A percentile compares a stretch with the other conserved stretches of the same genome.
Conservation (phyloP, 2,888 invertebrate genomes). For the Sycophila texana region DNA sequence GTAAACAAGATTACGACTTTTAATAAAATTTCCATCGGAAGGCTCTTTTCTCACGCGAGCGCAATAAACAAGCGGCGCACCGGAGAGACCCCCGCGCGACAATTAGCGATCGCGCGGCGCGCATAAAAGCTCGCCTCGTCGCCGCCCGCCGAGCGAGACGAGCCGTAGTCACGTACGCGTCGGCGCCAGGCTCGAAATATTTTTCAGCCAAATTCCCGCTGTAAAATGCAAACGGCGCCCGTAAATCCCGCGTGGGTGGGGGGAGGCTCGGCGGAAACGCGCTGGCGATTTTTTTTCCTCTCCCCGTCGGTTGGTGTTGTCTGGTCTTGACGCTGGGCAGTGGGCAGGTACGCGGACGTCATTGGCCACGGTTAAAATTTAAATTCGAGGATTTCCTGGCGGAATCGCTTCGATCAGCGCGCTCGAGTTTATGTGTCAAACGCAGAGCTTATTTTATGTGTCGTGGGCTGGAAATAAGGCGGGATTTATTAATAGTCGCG, state of each 20-base stretch:
- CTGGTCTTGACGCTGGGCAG: too few species aligned
- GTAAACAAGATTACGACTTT: background rate
- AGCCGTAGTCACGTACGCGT: background rate
- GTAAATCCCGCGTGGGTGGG: slow-evolving; percentile 2
- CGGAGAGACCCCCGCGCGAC: background rate
- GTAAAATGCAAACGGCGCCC: slow-evolving; percentile 1
- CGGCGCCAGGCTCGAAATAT: slow-evolving; percentile 11
- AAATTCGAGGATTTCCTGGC: too few species aligned
- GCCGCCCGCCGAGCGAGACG: background rate
- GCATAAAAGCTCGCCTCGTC: slow-evolving; percentile 1
- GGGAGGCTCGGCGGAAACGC: background rate
- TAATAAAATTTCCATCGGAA: slow-evolving; percentile 7
- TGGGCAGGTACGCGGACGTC: too few species aligned
- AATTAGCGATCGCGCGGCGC: slow-evolving; percentile 11
- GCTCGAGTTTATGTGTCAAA: too few species aligned
- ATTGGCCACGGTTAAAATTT: too few species aligned
- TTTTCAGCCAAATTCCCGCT: slow-evolving; percentile 18
- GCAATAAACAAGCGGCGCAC: background rate
- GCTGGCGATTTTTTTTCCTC: background rate
- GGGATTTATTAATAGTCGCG: too few species aligned
- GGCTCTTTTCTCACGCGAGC: slow-evolving; percentile 20
- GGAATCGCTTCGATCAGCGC: too few species aligned
- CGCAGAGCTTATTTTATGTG: too few species aligned
- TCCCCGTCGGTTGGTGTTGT: background rate
- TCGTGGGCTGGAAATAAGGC: too few species aligned